These are phyloP conservation scores for Silurus asotus DNA, from an alignment of 2,113 vertebrate species.

Conservation along the genomic window DNA sequence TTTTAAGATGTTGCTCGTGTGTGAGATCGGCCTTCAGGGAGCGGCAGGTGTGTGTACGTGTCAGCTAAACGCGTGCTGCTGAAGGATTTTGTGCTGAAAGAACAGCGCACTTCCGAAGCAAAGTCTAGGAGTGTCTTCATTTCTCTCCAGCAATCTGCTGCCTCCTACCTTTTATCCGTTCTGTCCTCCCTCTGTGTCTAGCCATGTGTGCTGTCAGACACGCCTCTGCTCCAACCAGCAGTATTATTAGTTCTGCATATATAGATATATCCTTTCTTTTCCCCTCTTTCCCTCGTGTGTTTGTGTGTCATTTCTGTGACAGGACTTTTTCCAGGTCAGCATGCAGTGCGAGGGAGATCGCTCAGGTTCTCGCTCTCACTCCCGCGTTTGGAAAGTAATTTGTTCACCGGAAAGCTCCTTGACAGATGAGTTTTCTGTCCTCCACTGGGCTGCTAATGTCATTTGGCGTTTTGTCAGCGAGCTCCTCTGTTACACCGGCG, in stretches of 20 bases:
- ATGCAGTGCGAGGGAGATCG: neutral
- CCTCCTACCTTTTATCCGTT: conserved; percentile 6
- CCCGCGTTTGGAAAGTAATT: conserved; percentile 25
- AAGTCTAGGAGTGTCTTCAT: neutral
- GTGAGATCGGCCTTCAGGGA: neutral
- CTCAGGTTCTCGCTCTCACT: neutral
- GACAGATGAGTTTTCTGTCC: conserved; percentile 37
- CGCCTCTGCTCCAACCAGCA: neutral
- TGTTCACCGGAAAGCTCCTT: conserved; percentile 27
- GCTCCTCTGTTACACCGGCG: neutral
- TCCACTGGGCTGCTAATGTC: conserved; percentile 44
- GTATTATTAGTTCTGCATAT: conserved; percentile 41
- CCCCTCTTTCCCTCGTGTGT: neutral
- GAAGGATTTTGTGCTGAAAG: conserved; percentile 16
- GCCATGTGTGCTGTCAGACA: conserved; percentile 31
- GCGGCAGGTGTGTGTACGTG: conserved; percentile 38
- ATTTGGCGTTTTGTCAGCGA: conserved; percentile 47
- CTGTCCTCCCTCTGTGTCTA: conserved; percentile 32
- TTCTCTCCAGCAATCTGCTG: neutral
- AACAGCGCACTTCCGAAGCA: conserved; percentile 9
- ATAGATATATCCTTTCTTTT: neutral
- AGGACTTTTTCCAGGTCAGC: neutral
- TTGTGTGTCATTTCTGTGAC: neutral
- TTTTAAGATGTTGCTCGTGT: neutral
- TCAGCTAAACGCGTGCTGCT: conserved; percentile 36